Evolutionary conservation across 2,888 invertebrate genomes (phyloP).

Genomic region (Lasioglossum zephyrum): DNA sequence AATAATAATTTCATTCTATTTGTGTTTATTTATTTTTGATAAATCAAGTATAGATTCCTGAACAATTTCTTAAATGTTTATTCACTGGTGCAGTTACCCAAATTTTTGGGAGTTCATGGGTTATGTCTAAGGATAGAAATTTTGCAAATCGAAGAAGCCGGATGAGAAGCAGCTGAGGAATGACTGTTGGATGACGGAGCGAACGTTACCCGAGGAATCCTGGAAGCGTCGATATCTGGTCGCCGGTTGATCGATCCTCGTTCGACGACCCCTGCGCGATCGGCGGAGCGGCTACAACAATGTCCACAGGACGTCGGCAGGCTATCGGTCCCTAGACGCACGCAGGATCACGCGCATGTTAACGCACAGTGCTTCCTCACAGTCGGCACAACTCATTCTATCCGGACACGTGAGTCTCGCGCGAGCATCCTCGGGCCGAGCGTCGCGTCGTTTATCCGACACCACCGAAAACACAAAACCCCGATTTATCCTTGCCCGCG

Average conservation of each 20-base stretch:
- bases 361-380: constrained; percentile 58
- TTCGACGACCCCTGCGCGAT: constrained; percentile 31
- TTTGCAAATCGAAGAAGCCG: background rate
- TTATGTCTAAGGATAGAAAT: background rate
- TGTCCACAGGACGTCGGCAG: background rate
- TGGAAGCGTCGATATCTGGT: constrained; percentile 26
- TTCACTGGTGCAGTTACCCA: too few relatives aligned
- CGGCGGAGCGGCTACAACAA: background rate
- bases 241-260: constrained; percentile 36
- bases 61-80: too few relatives aligned
- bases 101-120: too few relatives aligned
- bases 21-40: too few relatives aligned
- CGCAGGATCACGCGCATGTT: constrained; percentile 69
- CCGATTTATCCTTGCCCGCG: constrained; percentile 5
- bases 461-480: constrained; percentile 17
- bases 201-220: constrained; percentile 55
- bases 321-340: constrained; percentile 57
- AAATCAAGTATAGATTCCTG: too few relatives aligned
- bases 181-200: background rate
- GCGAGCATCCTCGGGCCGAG: constrained; percentile 48
- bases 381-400: constrained; percentile 61
- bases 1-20: too few relatives aligned
- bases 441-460: constrained; percentile 24
- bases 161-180: background rate
- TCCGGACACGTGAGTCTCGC: constrained; percentile 42